Base-by-base conservation (phyloP, 2,113 vertebrate species). In the Tor tambroides region DNA sequence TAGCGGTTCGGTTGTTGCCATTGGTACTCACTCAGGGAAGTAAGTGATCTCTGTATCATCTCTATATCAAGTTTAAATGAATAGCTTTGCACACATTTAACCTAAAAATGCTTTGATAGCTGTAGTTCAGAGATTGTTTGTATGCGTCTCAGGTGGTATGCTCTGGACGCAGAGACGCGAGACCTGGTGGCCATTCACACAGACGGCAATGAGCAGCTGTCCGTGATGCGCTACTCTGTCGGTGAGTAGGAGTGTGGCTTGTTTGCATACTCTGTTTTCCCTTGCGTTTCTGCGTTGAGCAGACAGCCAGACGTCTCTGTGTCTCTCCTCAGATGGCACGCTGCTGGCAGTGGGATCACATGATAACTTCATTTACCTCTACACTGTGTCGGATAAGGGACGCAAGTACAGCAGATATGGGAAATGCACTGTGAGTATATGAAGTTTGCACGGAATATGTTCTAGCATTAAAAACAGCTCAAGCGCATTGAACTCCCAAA, bases 321-420 rank as follows among this genome's bases (percentile, higher is more conserved):
- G 28, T 2, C 88, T 85, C 11, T 81, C 3, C 93, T 32, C 91
- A 99, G 98, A 99, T 95, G 98, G 98, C 80, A 92, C 91, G 86
- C 94, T 98, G 91, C 94, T 99, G 94, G 98, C 98, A 83, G 97
- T 99, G 69, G 98, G 98, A 88, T 99, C 98, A 88, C 98, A 99
- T 1, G 98, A 99, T 93, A 99, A 99, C 94, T 98, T 99, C 80
- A 98, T 99, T 96, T 99, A 99, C 95, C 96, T 99, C 94, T 99
- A 99, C 78, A 93, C 91, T 35, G 97, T 99, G 85, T 95, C 97
- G 10, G 98, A 99, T 91, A 97, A 96, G 88, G 98, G 97, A 92
- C 96, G 97, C 87, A 99, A 98, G 88, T 99, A 99, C 92, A 97
- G 96, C 93, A 95, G 98, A 93, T 96, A 96, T 0, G 97, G 98